Conservation (phyloP, 2,888 invertebrate species). For the Tenodera sinensis region DNA sequence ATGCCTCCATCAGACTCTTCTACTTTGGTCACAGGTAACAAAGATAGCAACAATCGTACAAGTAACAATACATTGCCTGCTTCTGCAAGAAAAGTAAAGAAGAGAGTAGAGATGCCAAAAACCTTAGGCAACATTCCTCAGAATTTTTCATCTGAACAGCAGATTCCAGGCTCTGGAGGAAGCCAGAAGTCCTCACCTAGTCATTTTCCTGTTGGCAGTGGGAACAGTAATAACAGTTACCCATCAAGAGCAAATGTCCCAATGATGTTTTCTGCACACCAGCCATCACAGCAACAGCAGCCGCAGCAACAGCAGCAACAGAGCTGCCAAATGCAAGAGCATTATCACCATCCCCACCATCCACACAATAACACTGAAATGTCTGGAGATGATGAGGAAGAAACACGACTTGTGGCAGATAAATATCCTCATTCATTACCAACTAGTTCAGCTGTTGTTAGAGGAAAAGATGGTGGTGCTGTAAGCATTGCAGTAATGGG, state of each 20-base stretch:
- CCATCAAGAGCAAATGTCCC: background rate
- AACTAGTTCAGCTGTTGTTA: constrained; percentile 1
- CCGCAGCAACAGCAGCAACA: background rate
- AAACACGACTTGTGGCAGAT: background rate
- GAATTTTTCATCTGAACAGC: background rate
- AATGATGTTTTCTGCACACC: background rate
- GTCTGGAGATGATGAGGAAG: constrained; percentile 4
- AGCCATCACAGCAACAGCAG: background rate
- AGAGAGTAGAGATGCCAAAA: constrained; percentile 48
- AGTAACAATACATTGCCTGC: constrained; percentile 51
- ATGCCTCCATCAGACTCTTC: constrained; percentile 40
- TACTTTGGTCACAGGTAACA: constrained; percentile 37
- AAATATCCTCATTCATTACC: constrained; percentile 14
- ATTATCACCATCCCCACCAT: background rate
- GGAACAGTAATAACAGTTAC: background rate
- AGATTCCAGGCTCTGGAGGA: background rate
- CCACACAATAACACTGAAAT: background rate
- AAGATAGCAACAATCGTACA: constrained; percentile 43
- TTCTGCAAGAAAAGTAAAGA: constrained; percentile 52
- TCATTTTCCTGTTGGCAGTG: constrained; percentile 2
- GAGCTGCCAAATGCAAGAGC: constrained; percentile 10
- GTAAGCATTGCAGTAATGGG: background rate
- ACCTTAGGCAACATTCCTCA: background rate
- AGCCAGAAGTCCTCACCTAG: constrained; percentile 20
- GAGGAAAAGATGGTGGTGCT: constrained; percentile 11